Evolutionary conservation across 2,888 invertebrate genomes (phyloP), one percentile per base, ranked within the genome.

Genomic region (Tetranychus truncatus): DNA sequence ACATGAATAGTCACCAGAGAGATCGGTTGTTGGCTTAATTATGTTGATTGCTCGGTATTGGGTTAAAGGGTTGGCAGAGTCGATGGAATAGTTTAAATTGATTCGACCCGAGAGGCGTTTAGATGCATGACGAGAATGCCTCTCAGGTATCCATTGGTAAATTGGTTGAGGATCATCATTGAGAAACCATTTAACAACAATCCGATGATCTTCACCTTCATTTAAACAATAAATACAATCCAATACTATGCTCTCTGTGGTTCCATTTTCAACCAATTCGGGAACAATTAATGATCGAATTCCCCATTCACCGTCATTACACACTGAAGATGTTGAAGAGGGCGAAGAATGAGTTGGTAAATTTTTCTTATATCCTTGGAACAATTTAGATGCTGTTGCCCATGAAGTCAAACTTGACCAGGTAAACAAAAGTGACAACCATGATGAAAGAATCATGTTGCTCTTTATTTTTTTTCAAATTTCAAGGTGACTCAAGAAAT

Each of bases 111-210:
- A 72, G 45, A 77, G 77, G 20, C 77, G 77, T 44, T 78, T 76
- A 0, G 79, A 79, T 67, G 74, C 76, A 7, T 75, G 74, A 34
- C 77, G 77, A 21, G 76, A 73, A 74, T 78, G 74, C 9, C 77
- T 74, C 20, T 79, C 79, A 15, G 78, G 78, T 11, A 79, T 79
- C 78, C 78, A 79, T 72, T 79, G 79, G 76, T 79, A 79, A 21
- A 79, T 78, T 11, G 79, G 79, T 45, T 78, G 77, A 0, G 79
- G 79, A 65, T 79, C 79, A 7, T 79, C 78, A 55, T 79, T 77
- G 45, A 78, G 77, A 73, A 78, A 79, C 79, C 79, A 79, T 74
- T 79, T 79, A 45, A 79, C 79, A 15, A 79, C 79, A n/a, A 79
- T 66, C 34, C 76, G 75, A 11, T 76, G 66, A 72, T 79, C 79